Base-by-base conservation (phyloP, 2,113 vertebrate species). In the Mustelus asterias region DNA sequence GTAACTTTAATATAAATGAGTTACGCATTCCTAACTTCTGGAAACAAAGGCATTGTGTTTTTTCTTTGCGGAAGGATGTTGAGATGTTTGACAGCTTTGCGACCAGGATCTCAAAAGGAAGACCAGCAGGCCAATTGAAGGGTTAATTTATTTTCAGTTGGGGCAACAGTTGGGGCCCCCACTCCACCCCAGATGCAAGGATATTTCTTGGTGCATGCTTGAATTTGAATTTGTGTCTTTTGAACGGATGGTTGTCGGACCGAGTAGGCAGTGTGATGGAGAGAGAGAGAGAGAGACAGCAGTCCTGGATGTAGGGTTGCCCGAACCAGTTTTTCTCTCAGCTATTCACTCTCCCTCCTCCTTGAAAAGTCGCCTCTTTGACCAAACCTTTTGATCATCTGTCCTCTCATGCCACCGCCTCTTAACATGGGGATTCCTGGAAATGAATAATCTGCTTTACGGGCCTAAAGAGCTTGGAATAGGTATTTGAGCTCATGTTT, bases 1-100 rank as follows among this genome's bases (percentile, higher is more conserved):
- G 94, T 33, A 48, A 26, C 0, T 72, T 72, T 76, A 44, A 95
- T 95, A 95, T 33, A 95, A 72, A 76, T 72, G 67, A 95, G 94
- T 37, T 22, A 24, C 63, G 37, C 67, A 44, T 94, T 69, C 65
- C 37, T 54, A 14, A 16, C 44, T 95, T 72, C 44, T 33, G 94
- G 41, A 72, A 76, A 67, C 69, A 76, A 6, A 29, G 48, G 93
- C 93, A 72, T 54, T 93, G 90, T 93, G 90, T 54, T 70, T 69
- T 65, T 65, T 83, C 33, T 67, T 67, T 67, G 65, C 65, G 13
- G 3, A 54, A 95, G 9, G 94, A 11, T 14, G 37, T 72, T 76
- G 94, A 54, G 93, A 95, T 54, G 44, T 76, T 72, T 76, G 33
- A 54, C 67, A 8, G 44, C 67, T 72, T 72, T 95, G 67, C 24